Percentiles rank a stretch among this genome's conserved stretches.
Conservation (phyloP, 2,888 invertebrate species). For the Synanthedon formicaeformis region DNA sequence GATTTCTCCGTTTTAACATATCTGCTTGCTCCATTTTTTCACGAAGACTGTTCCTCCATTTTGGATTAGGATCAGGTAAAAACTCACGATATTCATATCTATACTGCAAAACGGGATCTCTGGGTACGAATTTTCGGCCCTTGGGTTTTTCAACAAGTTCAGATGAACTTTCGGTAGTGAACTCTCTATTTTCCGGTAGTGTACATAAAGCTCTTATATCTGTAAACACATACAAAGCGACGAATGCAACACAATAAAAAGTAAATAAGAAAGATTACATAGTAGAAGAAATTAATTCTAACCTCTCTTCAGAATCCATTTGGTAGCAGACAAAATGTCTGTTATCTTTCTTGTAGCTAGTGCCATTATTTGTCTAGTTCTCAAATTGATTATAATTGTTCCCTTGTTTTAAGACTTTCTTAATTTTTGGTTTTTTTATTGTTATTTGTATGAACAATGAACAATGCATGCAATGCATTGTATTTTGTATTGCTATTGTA, state of each 20-base stretch:
- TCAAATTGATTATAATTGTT: too few species aligned
- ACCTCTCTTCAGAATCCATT: slow-evolving; percentile 56
- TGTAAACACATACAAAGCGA: slow-evolving; percentile 8
- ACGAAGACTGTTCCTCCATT: slow-evolving; percentile 81
- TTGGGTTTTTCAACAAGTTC: slow-evolving; percentile 13
- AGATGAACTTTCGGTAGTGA: too few species aligned
- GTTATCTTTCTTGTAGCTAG: slow-evolving; percentile 33
- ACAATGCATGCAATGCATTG: too few species aligned
- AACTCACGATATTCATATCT: slow-evolving; percentile 88
- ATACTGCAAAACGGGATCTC: slow-evolving; percentile 62
- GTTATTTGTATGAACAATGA: too few species aligned
- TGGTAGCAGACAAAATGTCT: slow-evolving; percentile 31
- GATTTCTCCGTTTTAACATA: slow-evolving; percentile 86
- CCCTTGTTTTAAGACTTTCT: too few species aligned
- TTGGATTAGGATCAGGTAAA: slow-evolving; percentile 85
- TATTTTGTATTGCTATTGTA: too few species aligned
- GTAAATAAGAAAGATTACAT: not conserved
- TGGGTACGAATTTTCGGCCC: slow-evolving; percentile 18
- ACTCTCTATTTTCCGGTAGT: slow-evolving; percentile 32
- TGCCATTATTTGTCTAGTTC: slow-evolving; percentile 25
- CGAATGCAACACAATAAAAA: too few species aligned
- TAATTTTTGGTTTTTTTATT: too few species aligned
- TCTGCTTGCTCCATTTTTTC: slow-evolving; percentile 93
- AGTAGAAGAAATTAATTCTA: slow-evolving; percentile 15
- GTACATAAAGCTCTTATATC: slow-evolving; percentile 41